These are phyloP conservation scores for Champsocephalus esox DNA, from an alignment of 2,797 vertebrate species.

Conservation along the genomic window DNA sequence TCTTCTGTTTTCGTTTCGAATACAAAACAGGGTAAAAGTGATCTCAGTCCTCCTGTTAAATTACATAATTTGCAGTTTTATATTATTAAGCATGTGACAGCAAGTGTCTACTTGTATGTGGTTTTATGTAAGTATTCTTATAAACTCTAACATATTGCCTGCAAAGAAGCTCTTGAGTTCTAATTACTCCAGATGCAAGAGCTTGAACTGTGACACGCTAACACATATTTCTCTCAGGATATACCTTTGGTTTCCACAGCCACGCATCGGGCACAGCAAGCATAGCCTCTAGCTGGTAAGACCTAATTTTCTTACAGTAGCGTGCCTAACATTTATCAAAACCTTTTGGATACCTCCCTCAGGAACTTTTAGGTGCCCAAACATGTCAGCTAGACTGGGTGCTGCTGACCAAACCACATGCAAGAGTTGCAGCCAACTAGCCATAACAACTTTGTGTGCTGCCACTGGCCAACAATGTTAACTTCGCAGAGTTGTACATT, in stretches of 20 bases:
- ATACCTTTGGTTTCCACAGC: slow-evolving; percentile 26
- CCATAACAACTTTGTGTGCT: slow-evolving; percentile 37
- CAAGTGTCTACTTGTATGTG: slow-evolving; percentile 13
- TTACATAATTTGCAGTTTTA: neutral
- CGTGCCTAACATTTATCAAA: slow-evolving; percentile 65
- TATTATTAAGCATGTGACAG: neutral
- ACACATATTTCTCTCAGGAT: slow-evolving; percentile 56
- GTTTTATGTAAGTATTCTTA: slow-evolving; percentile 11
- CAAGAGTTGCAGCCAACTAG: slow-evolving; percentile 7
- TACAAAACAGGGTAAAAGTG: neutral
- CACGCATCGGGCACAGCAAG: slow-evolving; percentile 39
- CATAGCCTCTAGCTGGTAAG: slow-evolving; percentile 58
- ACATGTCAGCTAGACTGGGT: slow-evolving; percentile 50
- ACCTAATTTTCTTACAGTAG: slow-evolving; percentile 46
- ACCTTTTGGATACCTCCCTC: slow-evolving; percentile 39
- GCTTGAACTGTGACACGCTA: slow-evolving; percentile 41
- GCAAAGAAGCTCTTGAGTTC: slow-evolving; percentile 38
- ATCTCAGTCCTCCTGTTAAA: slow-evolving; percentile 7
- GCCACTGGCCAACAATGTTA: slow-evolving; percentile 23
- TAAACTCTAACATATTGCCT: slow-evolving; percentile 37
- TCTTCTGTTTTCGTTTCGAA: neutral
- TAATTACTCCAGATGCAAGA: slow-evolving; percentile 45
- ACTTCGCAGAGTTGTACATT: neutral
- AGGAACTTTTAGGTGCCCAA: slow-evolving; percentile 40
- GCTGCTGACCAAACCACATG: slow-evolving; percentile 24